A percentile compares a stretch with the other conserved stretches of the same genome.
phyloP scores from a whole-genome alignment of 2,113 vertebrate species.

The Clarias batrachus region DNA sequence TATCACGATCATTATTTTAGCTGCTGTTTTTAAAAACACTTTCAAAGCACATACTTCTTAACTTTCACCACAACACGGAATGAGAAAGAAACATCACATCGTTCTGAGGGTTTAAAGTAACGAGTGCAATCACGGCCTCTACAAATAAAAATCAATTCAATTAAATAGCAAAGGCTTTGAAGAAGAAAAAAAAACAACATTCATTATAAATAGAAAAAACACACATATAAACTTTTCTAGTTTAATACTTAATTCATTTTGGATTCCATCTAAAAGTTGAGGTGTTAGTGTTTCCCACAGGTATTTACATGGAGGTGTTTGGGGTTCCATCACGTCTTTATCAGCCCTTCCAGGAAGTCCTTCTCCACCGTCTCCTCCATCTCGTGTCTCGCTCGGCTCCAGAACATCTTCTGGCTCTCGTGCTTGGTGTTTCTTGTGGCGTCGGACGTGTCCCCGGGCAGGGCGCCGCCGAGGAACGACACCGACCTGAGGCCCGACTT shows the following conservation, averaged over 20 bases:
- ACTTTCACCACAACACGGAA: slow-evolving; percentile 74
- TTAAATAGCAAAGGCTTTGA: slow-evolving; percentile 84
- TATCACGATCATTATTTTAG: background rate
- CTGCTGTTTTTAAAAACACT: background rate
- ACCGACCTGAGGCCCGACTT: slow-evolving; percentile 88
- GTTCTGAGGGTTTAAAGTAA: slow-evolving; percentile 76
- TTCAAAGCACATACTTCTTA: slow-evolving; percentile 55
- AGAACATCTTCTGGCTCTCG: slow-evolving; percentile 92
- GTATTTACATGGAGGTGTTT: background rate
- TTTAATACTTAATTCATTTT: slow-evolving; percentile 45
- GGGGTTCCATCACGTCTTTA: slow-evolving; percentile 82
- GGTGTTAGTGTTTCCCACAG: slow-evolving; percentile 64
- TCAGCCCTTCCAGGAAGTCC: slow-evolving; percentile 94
- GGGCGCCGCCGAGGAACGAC: slow-evolving; percentile 73
- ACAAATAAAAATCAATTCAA: slow-evolving; percentile 87
- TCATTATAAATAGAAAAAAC: slow-evolving; percentile 81
- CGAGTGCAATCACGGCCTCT: slow-evolving; percentile 86
- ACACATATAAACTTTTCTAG: slow-evolving; percentile 70
- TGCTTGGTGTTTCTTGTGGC: slow-evolving; percentile 86
- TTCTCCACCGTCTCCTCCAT: slow-evolving; percentile 98
- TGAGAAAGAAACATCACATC: slow-evolving; percentile 71
- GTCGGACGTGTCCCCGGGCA: slow-evolving; percentile 77
- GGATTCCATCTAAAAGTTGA: slow-evolving; percentile 63
- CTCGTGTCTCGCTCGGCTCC: slow-evolving; percentile 90
- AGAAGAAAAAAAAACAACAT: slow-evolving; percentile 66